phyloP scores from a whole-genome alignment of 2,888 invertebrate genomes.

The Diarsia rubi region DNA sequence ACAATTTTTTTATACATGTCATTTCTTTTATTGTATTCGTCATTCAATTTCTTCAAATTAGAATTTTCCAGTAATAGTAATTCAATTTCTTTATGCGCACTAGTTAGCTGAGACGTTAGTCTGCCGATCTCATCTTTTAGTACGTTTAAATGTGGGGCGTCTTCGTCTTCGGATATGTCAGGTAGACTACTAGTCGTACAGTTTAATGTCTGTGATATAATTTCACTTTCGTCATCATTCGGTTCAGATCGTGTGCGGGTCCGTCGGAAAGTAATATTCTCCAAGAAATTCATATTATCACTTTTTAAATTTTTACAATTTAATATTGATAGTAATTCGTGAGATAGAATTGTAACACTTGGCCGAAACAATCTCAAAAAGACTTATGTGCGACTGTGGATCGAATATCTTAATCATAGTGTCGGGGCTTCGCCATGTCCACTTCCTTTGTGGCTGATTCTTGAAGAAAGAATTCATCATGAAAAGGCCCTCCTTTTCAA shows the following conservation, averaged over 20 bases:
- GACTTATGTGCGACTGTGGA: too few species aligned
- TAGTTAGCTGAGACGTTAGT: neutral
- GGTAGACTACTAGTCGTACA: neutral
- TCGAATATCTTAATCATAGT: too few species aligned
- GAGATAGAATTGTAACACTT: too few species aligned
- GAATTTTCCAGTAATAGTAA: neutral
- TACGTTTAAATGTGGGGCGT: neutral
- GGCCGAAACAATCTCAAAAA: too few species aligned
- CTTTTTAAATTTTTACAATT: too few species aligned
- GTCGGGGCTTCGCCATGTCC: too few species aligned
- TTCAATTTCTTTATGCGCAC: neutral
- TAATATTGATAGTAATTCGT: too few species aligned
- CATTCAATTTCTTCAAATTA: neutral
- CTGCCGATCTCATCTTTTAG: neutral
- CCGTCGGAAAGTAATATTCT: neutral
- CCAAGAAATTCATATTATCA: neutral
- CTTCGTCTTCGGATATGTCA: neutral
- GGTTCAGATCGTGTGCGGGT: constrained; percentile 1
- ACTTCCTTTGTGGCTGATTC: too few species aligned
- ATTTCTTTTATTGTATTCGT: neutral
- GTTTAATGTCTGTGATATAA: neutral
- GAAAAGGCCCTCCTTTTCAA: too few species aligned
- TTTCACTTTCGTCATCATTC: neutral
- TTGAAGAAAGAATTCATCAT: too few species aligned
- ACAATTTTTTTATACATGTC: too few species aligned